A percentile compares a stretch with the other conserved stretches of the same genome.
phyloP scores from a whole-genome alignment of 2,888 invertebrate species.

The Branchipolynoe longqiensis region DNA sequence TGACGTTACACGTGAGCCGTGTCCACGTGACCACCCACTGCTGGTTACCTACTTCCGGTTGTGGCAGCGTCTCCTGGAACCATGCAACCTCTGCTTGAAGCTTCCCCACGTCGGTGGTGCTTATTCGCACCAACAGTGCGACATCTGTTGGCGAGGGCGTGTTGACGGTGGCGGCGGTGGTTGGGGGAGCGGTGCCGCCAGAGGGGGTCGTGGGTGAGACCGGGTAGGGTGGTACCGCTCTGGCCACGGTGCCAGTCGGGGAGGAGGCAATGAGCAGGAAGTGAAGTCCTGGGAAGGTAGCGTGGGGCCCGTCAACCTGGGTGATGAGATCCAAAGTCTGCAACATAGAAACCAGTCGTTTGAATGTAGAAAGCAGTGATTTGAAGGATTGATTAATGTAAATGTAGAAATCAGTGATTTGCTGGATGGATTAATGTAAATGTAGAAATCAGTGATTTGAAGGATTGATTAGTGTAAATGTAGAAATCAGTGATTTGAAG shows the following conservation, averaged over 20 bases:
- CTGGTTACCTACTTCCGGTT: too few species aligned
- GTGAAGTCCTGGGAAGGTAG: constrained; percentile 13
- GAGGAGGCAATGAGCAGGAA: constrained; percentile 17
- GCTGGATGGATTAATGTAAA: too few species aligned
- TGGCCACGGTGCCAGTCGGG: constrained; percentile 12
- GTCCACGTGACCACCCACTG: constrained; percentile 18
- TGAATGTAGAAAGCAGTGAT: too few species aligned
- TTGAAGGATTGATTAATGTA: too few species aligned
- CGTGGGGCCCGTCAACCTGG: constrained; percentile 32
- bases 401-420: too few species aligned
- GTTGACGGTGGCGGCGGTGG: neutral
- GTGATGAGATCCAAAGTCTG: constrained; percentile 35
- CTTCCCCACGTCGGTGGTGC: neutral
- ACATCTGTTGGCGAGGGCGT: neutral
- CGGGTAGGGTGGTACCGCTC: constrained; percentile 21
- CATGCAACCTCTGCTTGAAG: constrained; percentile 9
- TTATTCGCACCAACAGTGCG: neutral
- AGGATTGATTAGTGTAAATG: too few species aligned
- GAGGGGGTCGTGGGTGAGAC: neutral
- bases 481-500: too few species aligned
- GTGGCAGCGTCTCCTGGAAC: too few species aligned
- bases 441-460: too few species aligned
- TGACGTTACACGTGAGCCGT: constrained; percentile 3
- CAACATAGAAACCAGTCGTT: too few species aligned
- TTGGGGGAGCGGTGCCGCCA: neutral